These are phyloP conservation scores for Allolobophora icterica DNA, from an alignment of 2,888 invertebrate species.

Conservation along the genomic window DNA sequence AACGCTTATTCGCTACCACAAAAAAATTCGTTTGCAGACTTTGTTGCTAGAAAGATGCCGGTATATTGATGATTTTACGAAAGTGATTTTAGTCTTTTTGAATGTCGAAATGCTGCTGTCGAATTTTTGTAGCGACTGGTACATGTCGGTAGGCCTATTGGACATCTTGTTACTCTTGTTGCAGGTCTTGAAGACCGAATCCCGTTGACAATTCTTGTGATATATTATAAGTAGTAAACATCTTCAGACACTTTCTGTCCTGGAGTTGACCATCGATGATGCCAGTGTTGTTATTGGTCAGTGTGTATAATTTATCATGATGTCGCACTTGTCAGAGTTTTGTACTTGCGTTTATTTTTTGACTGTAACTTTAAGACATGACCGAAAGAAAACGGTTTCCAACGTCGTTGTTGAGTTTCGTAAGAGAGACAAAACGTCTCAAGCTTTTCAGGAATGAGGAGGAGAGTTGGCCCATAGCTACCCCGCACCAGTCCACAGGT, in stretches of 20 bases:
- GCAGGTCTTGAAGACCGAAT: not conserved
- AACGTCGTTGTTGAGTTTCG: not conserved
- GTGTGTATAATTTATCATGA: slow-evolving; percentile 11
- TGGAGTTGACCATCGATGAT: not conserved
- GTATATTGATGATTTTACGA: not conserved
- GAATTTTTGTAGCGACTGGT: not conserved
- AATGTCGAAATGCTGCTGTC: slow-evolving; percentile 5
- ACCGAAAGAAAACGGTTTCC: not conserved
- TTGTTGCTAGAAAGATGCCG: not conserved
- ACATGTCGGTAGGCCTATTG: not conserved
- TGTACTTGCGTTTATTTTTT: slow-evolving; percentile 11
- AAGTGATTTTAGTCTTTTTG: not conserved
- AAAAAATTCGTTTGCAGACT: not conserved
- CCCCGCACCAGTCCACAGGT: not conserved
- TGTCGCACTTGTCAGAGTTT: slow-evolving; percentile 2
- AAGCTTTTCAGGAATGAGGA: not conserved
- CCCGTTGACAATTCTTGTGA: slow-evolving; percentile 11
- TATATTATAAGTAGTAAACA: slow-evolving; percentile 8
- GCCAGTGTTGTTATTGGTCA: not conserved
- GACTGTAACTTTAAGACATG: not conserved
- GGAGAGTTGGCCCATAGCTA: not conserved
- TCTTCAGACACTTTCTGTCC: not conserved
- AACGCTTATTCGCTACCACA: not conserved
- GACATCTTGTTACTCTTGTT: slow-evolving; percentile 17
- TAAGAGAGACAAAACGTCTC: not conserved